Percentiles rank a stretch among this genome's conserved stretches.
phyloP scores from a whole-genome alignment of 1,140 invertebrate genomes.

The Phymorhynchus buccinoides region DNA sequence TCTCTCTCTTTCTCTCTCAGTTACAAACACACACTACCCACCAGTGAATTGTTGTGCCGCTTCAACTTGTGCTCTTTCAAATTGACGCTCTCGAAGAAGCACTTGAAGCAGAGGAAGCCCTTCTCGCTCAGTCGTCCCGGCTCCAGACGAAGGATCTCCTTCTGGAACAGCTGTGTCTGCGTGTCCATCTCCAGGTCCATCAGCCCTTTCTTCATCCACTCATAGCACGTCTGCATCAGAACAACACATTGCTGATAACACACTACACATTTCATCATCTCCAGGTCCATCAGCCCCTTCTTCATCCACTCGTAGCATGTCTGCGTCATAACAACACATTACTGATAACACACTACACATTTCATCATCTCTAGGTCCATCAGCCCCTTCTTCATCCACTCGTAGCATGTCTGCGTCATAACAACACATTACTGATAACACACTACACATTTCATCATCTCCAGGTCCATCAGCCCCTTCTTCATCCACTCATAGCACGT shows the following conservation, averaged over 20 bases:
- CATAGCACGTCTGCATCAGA: conserved; percentile 73
- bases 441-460: too few relatives aligned
- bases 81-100: conserved; percentile 77
- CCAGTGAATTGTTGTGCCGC: conserved; percentile 55
- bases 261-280: too few relatives aligned
- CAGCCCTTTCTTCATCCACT: conserved; percentile 76
- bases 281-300: too few relatives aligned
- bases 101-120: conserved; percentile 76
- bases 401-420: too few relatives aligned
- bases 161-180: conserved; percentile 75
- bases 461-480: too few relatives aligned
- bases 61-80: conserved; percentile 73
- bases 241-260: background rate
- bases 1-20: too few relatives aligned
- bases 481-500: too few relatives aligned
- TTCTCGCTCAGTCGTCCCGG: conserved; percentile 72
- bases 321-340: too few relatives aligned
- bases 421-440: too few relatives aligned
- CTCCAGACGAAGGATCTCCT: conserved; percentile 75
- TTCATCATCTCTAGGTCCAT: too few relatives aligned
- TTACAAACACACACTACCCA: conserved; percentile 32
- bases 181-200: conserved; percentile 75
- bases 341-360: too few relatives aligned
- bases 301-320: background rate
- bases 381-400: too few relatives aligned